Conservation (phyloP, 1,140 invertebrate genomes). For the Hypsibius dujardini region DNA sequence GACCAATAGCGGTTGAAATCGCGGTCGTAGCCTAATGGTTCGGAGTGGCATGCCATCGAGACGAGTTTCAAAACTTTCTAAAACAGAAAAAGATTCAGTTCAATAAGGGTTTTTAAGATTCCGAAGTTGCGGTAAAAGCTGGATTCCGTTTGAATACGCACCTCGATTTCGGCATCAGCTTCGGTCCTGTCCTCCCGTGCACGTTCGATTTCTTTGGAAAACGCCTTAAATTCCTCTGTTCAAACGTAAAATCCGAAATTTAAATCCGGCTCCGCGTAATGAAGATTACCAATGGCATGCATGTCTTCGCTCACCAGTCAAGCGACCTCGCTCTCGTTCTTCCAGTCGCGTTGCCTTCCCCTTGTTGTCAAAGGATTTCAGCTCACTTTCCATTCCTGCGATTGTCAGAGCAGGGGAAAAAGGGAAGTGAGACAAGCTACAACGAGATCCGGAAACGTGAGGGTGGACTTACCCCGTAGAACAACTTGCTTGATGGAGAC, state of each 20-base stretch:
- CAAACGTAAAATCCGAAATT: background rate
- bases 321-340: background rate
- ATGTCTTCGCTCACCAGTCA: background rate
- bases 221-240: background rate
- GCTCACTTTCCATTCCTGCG: constrained; percentile 4
- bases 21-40: constrained; percentile 1
- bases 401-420: background rate
- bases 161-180: background rate
- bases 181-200: background rate
- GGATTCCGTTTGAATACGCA: background rate
- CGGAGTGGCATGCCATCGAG: background rate
- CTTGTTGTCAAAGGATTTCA: background rate
- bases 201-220: background rate
- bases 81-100: background rate
- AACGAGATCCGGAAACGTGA: too few species aligned
- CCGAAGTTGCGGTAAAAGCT: background rate
- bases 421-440: too few species aligned
- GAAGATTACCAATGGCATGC: too few species aligned
- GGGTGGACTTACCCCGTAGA: too few species aligned
- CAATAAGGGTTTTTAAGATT: background rate
- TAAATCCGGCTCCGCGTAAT: too few species aligned
- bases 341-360: background rate
- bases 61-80: background rate
- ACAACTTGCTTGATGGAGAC: too few species aligned
- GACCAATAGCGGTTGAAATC: constrained; percentile 6